Percentiles rank a stretch among this genome's conserved stretches.
phyloP scores from a whole-genome alignment of 2,888 invertebrate species.

The Eupithecia pulchellata region DNA sequence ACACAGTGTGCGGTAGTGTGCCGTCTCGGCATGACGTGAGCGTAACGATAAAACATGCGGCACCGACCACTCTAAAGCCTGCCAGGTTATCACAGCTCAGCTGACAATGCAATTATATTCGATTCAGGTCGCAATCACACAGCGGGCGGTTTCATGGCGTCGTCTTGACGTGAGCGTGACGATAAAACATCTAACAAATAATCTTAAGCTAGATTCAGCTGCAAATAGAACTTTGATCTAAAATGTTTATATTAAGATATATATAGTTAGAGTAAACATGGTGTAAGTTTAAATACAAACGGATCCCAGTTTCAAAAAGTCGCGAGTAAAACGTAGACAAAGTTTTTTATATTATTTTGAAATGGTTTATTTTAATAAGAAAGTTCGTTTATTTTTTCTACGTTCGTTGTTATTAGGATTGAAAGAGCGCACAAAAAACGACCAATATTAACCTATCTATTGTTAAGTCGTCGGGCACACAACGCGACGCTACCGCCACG shows the following conservation, averaged over 20 bases:
- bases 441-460: background rate
- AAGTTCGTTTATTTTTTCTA: background rate
- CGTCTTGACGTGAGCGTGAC: background rate
- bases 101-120: constrained; percentile 43
- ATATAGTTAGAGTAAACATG: too few relatives aligned
- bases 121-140: constrained; percentile 50
- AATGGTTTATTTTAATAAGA: background rate
- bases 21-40: background rate
- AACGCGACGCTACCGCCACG: background rate
- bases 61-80: background rate
- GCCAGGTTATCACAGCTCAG: constrained; percentile 52
- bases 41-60: background rate
- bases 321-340: background rate
- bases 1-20: background rate
- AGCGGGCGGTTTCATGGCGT: background rate
- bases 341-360: background rate
- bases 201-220: too few relatives aligned
- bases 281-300: background rate
- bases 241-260: too few relatives aligned
- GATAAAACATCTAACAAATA: background rate
- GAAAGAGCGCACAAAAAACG: background rate
- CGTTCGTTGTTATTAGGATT: background rate
- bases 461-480: background rate
- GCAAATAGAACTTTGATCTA: too few relatives aligned
- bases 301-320: background rate